Percentiles rank a stretch among this genome's conserved stretches.
Conservation (phyloP, 1,140 invertebrate species). For the Cyclargus thomasi region DNA sequence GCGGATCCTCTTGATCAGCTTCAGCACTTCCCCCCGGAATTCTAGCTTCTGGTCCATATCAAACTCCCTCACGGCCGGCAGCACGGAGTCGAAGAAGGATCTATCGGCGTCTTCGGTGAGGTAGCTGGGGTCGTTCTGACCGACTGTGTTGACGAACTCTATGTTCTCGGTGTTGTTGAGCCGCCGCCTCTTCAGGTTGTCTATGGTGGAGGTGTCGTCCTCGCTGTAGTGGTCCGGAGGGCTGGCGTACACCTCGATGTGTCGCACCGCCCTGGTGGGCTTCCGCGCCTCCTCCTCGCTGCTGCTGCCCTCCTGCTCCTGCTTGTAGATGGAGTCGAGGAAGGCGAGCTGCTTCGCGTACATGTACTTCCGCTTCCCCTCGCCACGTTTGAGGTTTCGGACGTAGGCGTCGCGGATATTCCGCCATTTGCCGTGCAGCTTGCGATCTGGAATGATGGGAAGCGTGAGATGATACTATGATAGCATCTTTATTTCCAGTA, state of each 20-base stretch:
- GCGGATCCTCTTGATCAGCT: slow-evolving; percentile 40
- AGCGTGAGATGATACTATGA: background rate
- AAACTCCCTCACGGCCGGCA: slow-evolving; percentile 43
- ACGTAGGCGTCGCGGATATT: slow-evolving; percentile 57
- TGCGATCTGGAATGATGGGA: slow-evolving; percentile 36
- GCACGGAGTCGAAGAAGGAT: slow-evolving; percentile 46
- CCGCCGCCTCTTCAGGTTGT: slow-evolving; percentile 36
- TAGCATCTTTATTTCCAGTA: too few relatives aligned
- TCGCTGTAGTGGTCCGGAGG: slow-evolving; percentile 1
- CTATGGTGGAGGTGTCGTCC: slow-evolving; percentile 29
- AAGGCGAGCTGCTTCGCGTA: slow-evolving; percentile 45
- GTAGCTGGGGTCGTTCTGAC: background rate
- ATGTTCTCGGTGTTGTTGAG: slow-evolving; percentile 31
- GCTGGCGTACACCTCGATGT: slow-evolving; percentile 9
- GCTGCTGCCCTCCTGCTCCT: slow-evolving; percentile 32
- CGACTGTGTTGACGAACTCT: slow-evolving; percentile 36
- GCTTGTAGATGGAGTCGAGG: slow-evolving; percentile 39
- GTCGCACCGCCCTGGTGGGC: slow-evolving; percentile 16
- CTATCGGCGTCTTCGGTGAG: slow-evolving; percentile 42
- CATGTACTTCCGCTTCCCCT: slow-evolving; percentile 38
- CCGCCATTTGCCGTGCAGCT: slow-evolving; percentile 51
- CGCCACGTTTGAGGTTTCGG: slow-evolving; percentile 34
- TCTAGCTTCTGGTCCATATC: slow-evolving; percentile 48
- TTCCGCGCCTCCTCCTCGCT: slow-evolving; percentile 32
- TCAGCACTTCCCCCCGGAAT: slow-evolving; percentile 43